phyloP scores from a whole-genome alignment of 2,113 vertebrate species.

The Macquaria ambigua region DNA sequence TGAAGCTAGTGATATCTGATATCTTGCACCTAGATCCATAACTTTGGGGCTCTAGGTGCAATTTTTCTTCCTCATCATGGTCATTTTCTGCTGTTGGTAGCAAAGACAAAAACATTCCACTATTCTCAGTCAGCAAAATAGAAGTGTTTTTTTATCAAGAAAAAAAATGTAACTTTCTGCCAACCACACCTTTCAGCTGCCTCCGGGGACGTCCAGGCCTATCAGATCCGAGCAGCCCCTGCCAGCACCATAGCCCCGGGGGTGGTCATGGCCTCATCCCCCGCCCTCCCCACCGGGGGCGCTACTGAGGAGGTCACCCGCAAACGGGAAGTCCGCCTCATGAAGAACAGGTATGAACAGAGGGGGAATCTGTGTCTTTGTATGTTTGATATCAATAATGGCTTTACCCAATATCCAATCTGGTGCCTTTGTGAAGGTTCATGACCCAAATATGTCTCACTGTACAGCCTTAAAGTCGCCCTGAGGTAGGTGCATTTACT shows the following conservation, averaged over 20 bases:
- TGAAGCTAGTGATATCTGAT: background rate
- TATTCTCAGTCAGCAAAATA: background rate
- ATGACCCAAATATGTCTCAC: background rate
- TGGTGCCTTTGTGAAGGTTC: background rate
- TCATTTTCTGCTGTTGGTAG: background rate
- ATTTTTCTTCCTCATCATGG: background rate
- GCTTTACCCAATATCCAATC: background rate
- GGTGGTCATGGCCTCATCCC: constrained; percentile 96
- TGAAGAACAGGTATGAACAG: constrained; percentile 94
- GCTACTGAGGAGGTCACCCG: constrained; percentile 94
- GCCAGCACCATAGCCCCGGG: constrained; percentile 93
- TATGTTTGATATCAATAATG: background rate
- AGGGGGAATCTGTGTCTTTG: background rate
- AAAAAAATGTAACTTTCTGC: background rate
- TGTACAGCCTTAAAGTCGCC: background rate
- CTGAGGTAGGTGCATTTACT: background rate
- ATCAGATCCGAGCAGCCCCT: constrained; percentile 95
- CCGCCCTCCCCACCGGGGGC: constrained; percentile 90
- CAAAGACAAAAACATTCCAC: background rate
- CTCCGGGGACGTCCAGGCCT: constrained; percentile 96
- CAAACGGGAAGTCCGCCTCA: constrained; percentile 96
- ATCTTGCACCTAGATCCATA: background rate
- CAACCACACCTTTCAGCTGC: constrained; percentile 84
- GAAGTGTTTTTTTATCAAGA: background rate
- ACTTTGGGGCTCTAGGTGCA: too few relatives aligned